Conservation (phyloP, 2,888 invertebrate genomes). For the Harpagoxenus sublaevis region DNA sequence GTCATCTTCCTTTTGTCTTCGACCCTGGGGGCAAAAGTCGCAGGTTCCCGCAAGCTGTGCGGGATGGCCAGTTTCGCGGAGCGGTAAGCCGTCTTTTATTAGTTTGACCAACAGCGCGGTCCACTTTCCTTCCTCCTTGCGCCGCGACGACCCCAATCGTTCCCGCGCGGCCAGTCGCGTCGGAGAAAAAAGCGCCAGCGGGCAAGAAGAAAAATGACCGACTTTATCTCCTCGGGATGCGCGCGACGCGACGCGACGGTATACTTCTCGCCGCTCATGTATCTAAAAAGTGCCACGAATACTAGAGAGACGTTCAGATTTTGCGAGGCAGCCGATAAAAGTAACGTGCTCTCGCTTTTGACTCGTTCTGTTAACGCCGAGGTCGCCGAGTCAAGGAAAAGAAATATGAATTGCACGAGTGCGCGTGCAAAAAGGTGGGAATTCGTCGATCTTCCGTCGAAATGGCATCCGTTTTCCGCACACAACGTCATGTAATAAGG, state of each 20-base stretch:
- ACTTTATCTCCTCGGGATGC: slow-evolving; percentile 45
- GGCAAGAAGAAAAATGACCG: slow-evolving; percentile 47
- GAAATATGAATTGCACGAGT: background rate
- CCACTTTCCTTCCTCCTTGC: slow-evolving; percentile 24
- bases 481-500: too few species aligned
- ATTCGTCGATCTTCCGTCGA: too few species aligned
- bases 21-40: slow-evolving; percentile 40
- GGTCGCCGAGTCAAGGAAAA: background rate
- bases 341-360: background rate
- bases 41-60: slow-evolving; percentile 51
- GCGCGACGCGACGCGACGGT: slow-evolving; percentile 27
- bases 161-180: background rate
- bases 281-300: slow-evolving; percentile 12
- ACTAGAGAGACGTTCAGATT: background rate
- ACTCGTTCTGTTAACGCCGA: slow-evolving; percentile 9
- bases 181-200: slow-evolving; percentile 31
- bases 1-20: slow-evolving; percentile 31
- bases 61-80: slow-evolving; percentile 37
- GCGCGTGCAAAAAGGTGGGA: background rate
- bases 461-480: background rate
- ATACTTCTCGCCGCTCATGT: slow-evolving; percentile 22
- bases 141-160: background rate
- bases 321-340: slow-evolving; percentile 15
- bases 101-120: slow-evolving; percentile 71
- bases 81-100: slow-evolving; percentile 71